Evolutionary conservation across 64 coral and sea anemone species (phyloP).

Genomic region (Cladopsammia gracilis): DNA sequence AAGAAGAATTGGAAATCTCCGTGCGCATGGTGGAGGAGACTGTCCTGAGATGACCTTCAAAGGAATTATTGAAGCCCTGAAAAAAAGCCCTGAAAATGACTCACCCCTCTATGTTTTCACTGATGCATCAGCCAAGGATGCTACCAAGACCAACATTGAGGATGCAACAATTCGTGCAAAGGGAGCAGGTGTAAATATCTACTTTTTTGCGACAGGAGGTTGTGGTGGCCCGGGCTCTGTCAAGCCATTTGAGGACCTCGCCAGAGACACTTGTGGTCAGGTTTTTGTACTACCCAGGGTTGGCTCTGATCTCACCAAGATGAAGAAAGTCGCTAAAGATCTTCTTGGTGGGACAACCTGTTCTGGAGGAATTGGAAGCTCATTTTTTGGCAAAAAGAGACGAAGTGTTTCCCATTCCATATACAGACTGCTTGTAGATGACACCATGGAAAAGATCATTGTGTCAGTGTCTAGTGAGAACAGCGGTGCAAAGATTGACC

Average conservation of each 20-base stretch:
- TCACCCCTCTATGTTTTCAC: conserved; percentile 95
- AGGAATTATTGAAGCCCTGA: conserved; percentile 70
- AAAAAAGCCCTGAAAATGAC: conserved; percentile 27
- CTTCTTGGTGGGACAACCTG: conserved; percentile 37
- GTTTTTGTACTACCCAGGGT: conserved; percentile 4
- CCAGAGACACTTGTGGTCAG: conserved; percentile 68
- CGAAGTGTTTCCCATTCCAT: not conserved
- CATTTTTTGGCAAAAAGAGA: not conserved
- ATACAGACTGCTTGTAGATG: conserved; percentile 12
- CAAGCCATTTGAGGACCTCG: conserved; percentile 49
- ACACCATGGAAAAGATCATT: conserved; percentile 13
- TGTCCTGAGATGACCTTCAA: conserved; percentile 72
- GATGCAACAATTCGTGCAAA: not conserved
- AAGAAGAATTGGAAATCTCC: not conserved
- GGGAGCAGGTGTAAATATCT: conserved; percentile 32
- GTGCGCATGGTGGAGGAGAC: conserved; percentile 64
- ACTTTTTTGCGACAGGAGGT: conserved; percentile 56
- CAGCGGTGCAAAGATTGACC: not conserved
- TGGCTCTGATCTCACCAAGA: conserved; percentile 12
- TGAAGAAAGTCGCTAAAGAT: conserved; percentile 5
- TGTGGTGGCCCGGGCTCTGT: conserved; percentile 13
- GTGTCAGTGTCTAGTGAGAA: conserved; percentile 17
- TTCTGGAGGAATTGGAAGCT: not conserved
- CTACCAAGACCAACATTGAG: conserved; percentile 10
- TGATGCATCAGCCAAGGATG: conserved; percentile 80